Evolutionary conservation across 2,113 vertebrate species (phyloP), one percentile per base, ranked within the genome.

Genomic region (Labeo catla): DNA sequence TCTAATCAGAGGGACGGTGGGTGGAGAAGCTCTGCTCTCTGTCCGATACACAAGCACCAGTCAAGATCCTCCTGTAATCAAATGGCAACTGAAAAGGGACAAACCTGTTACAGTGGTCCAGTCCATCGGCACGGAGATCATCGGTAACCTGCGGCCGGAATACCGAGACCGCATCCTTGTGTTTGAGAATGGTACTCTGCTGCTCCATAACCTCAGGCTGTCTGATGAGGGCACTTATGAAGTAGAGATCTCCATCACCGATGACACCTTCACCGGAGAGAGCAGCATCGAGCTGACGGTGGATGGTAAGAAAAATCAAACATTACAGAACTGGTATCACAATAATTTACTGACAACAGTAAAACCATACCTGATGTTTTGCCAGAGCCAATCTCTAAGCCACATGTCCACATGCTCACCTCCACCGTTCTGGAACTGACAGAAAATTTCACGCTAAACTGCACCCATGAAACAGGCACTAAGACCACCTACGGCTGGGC

Each of bases 241-340:
- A 36, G 98, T 99, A 39, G 97, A 99, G 94, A 96, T 99, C 91
- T 99, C 97, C 91, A 99, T 99, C 93, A 99, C 98, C 0, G 98
- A 98, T 0, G 98, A 99, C 84, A 97, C 94, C 0, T 99, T 99
- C 89, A 95, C 98, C 0, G 98, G 97, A 9, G 97, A 98, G 91
- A 96, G 96, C 88, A 96, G 94, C 92, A 98, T 99, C 91, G 96
- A 96, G 59, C 97, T 99, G 85, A 98, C 96, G 0, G 98, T 99
- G 65, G 98, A 99, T 65, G 97, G 98, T 99, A 96, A 90, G 94
- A 57, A 78, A 68, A n/a, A 47, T 54, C 5, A 8, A 50, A 57
- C 15, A 50, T 49, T 49, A 6, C 49, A 84, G 52, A 50, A 57
- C 10, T 57, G 28, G 7, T 16, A 50, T 76, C 19, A 72, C 43